Evolutionary conservation across 2,797 vertebrate species (phyloP), one percentile per base, ranked within the genome.

Genomic region (Anguilla anguilla): DNA sequence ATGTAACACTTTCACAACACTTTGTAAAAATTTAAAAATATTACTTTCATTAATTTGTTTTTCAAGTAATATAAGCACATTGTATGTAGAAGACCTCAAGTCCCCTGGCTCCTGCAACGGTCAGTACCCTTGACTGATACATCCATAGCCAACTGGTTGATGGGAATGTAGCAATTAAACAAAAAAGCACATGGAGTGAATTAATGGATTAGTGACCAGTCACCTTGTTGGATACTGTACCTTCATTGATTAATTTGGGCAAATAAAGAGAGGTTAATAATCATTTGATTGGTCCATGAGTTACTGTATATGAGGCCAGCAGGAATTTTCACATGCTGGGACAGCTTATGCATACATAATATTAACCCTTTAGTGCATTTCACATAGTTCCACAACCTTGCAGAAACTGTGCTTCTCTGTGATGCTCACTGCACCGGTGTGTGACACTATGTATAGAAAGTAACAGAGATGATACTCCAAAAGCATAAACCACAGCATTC

Each of bases 401-500:
- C 22, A 64, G 61, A 49, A 49, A 49, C 49, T 49, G 49, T 49
- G 49, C 3, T 49, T 49, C 49, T 49, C 49, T 49, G 6, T 2
- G 49, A 49, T 31, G 31, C 31, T 31, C 2, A 49, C 49, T 49
- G 49, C 49, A 49, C 3, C 49, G 49, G 49, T 31, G 31, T 31
- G 31, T 31, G 31, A 31, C 31, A 31, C 31, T 31, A 31, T 31
- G 31, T 31, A 31, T 31, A 31, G 31, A 31, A 31, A 31, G 31
- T 31, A 31, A 31, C 1, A 31, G 31, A 55, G 53, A 55, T 55
- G 53, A 13, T 86, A 87, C 83, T 92, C 85, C 87, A 85, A 88
- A 86, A 90, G 77, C 28, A 85, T 89, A 87, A 89, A 88, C 90
- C 86, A 83, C 64, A 89, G 88, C 87, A 84, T 91, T 85, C 61